A percentile compares a stretch with the other conserved stretches of the same genome.
Evolutionary conservation across 1,140 invertebrate genomes (phyloP).

Genomic region (Drosophila parvula): DNA sequence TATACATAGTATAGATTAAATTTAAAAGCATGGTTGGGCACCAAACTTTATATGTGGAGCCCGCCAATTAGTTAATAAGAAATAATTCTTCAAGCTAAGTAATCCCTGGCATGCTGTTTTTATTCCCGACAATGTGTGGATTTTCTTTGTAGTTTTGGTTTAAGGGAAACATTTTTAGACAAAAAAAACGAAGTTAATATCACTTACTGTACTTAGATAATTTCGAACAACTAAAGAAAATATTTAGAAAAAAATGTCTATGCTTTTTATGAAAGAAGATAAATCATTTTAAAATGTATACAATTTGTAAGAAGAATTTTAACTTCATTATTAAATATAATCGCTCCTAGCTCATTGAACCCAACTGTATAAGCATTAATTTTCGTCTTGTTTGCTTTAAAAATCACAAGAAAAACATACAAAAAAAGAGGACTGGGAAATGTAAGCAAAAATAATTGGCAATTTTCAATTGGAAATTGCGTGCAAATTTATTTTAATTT

Average conservation of each 20-base stretch:
- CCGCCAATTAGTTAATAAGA: neutral
- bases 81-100: neutral
- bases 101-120: too few relatives aligned
- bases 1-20: neutral
- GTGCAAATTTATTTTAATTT: constrained; percentile 82
- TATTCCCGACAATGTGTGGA: too few relatives aligned
- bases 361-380: constrained; percentile 21
- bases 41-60: neutral
- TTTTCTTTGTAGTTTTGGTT: neutral
- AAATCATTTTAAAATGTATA: too few relatives aligned
- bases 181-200: too few relatives aligned
- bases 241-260: too few relatives aligned
- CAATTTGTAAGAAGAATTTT: neutral
- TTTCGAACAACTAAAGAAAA: too few relatives aligned
- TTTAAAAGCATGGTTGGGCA: neutral
- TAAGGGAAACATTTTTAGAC: too few relatives aligned
- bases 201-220: too few relatives aligned
- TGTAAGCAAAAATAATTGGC: constrained; percentile 71
- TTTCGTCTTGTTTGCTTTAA: constrained; percentile 34
- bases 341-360: neutral
- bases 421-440: constrained; percentile 20
- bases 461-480: constrained; percentile 76
- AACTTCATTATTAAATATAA: neutral
- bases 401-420: constrained; percentile 7
- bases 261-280: too few relatives aligned